A percentile compares a stretch with the other conserved stretches of the same genome.
These are phyloP conservation scores for Catharus ustulatus DNA, from an alignment of 2,797 vertebrate species.

Conservation along the genomic window DNA sequence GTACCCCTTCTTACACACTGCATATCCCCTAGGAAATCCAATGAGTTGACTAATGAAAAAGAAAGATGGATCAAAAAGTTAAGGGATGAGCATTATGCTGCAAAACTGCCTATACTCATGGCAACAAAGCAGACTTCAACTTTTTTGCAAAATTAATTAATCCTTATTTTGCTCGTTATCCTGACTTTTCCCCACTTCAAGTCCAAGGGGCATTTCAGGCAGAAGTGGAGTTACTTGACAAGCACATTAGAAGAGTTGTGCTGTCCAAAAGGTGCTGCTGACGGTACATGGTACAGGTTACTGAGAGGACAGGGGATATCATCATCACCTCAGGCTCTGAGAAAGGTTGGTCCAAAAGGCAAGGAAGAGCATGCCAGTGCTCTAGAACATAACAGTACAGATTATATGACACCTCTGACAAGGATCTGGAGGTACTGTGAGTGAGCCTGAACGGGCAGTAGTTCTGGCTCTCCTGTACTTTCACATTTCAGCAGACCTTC, in stretches of 20 bases:
- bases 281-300: background rate
- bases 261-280: background rate
- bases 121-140: background rate
- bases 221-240: background rate
- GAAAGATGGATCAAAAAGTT: background rate
- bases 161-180: background rate
- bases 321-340: background rate
- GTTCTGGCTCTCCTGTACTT: background rate
- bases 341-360: background rate
- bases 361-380: background rate
- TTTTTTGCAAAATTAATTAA: background rate
- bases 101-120: background rate
- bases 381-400: background rate
- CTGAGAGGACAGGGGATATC: background rate
- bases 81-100: background rate
- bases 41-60: background rate
- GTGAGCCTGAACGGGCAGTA: background rate
- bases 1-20: background rate
- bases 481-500: background rate
- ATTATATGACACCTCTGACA: background rate
- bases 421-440: background rate
- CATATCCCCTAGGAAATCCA: background rate
- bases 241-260: fast-evolving
- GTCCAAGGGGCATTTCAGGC: background rate
- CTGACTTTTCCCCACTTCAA: background rate